Base-by-base conservation (phyloP, 2,797 vertebrate species). In the Novumbra hubbsi region DNA sequence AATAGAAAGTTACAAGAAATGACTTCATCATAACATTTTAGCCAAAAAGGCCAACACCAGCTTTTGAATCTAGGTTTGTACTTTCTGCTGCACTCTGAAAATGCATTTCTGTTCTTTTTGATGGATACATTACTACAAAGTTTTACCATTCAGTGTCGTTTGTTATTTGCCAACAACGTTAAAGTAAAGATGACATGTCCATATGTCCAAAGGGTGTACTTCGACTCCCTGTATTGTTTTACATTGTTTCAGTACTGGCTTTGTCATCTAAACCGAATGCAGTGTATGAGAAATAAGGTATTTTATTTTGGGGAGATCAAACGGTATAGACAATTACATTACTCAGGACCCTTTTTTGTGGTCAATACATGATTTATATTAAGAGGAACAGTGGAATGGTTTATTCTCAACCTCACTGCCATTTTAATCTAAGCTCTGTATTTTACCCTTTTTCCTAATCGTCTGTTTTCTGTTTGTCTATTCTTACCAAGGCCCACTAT, bases 401-500 rank as follows among this genome's bases (percentile, higher is more conserved):
- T 64, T 19, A 64, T 6, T 64, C 62, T 64, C 24, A 64, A 64
- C 62, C 63, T 32, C 28, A 64, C 17, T 66, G 27, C 68, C 68
- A 52, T 19, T 30, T 28, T 9, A 28, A 16, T 52, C 49, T 2
- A 17, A 52, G 68, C 17, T 17, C 27, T 52, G 16, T 28, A 28
- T 32, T 17, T 52, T 1, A 65, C 27, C 63, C 27, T 16, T 34
- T 65, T 65, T 19, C 48, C 30, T 52, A 30, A 4, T 28, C 30
- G 32, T 66, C 45, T 66, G 27, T 70, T n/a, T 49, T 64, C 14
- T 64, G 68, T 50, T 24, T 48, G 48, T n/a, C 60, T 45, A 64
- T 41, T 66, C 62, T 76, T 76, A 71, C 68, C 32, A 27, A 65
- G 27, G 15, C 41, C 24, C 64, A 50, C 32, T 66, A 38, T 64